Conservation (phyloP, 2,888 invertebrate genomes). For the Megastigmus dorsalis region DNA sequence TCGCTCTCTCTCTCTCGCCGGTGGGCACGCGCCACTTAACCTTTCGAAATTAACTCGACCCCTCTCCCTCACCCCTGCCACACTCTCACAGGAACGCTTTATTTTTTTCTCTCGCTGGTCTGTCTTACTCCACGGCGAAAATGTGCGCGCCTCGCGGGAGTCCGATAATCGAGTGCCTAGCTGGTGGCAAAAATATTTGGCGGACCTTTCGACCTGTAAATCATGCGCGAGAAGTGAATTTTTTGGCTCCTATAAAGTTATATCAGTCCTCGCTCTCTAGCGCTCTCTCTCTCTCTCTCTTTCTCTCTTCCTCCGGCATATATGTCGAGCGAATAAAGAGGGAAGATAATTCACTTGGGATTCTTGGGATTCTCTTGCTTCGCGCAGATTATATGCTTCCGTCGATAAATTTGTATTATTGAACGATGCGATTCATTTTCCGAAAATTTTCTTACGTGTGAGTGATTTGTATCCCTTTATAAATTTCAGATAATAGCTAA, state of each 20-base stretch:
- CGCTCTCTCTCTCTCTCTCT: no score
- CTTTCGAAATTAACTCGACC: constrained; percentile 8
- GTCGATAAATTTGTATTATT: no score
- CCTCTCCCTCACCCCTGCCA: no score
- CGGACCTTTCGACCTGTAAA: constrained; percentile 1
- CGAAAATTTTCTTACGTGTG: no score
- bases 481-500: no score
- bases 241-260: constrained; percentile 1
- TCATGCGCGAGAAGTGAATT: constrained; percentile 7
- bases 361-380: neutral
- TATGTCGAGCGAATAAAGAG: neutral
- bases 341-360: neutral
- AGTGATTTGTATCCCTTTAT: no score
- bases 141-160: neutral
- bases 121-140: neutral
- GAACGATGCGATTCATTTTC: no score
- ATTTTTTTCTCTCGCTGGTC: neutral
- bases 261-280: no score
- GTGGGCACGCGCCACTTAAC: constrained; percentile 2
- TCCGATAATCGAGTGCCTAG: constrained; percentile 12
- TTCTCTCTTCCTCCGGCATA: no score
- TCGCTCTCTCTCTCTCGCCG: neutral
- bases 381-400: no score
- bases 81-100: neutral
- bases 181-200: constrained; percentile 13